A percentile compares a stretch with the other conserved stretches of the same genome.
These are phyloP conservation scores for Amphimallon solstitiale DNA, from an alignment of 2,888 invertebrate species.

Conservation along the genomic window DNA sequence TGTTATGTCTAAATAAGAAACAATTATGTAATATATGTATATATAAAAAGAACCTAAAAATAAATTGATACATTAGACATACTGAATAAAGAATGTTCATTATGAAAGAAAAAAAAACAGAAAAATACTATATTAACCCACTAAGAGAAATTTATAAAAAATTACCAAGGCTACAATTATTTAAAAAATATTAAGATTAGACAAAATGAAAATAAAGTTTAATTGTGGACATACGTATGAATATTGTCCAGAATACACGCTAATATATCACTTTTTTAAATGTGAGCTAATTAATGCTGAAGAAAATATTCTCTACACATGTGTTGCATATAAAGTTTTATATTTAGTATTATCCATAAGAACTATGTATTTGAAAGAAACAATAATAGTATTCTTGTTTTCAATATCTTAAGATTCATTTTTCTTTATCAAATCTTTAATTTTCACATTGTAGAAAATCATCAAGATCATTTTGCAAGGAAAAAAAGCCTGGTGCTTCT, in stretches of 20 bases:
- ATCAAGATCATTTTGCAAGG: constrained; percentile 16
- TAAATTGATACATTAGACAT: constrained; percentile 27
- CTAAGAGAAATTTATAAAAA: constrained; percentile 17
- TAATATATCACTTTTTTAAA: constrained; percentile 30
- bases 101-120: constrained; percentile 28
- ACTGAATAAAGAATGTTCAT: constrained; percentile 19
- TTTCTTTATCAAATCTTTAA: neutral
- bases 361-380: constrained; percentile 35
- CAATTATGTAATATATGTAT: constrained; percentile 15
- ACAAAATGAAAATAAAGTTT: constrained; percentile 27
- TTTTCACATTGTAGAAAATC: constrained; percentile 2
- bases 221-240: constrained; percentile 30
- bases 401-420: neutral
- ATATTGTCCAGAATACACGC: constrained; percentile 36
- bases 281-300: constrained; percentile 39
- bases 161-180: constrained; percentile 28
- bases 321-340: constrained; percentile 32
- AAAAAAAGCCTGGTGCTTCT: constrained; percentile 17
- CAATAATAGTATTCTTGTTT: constrained; percentile 24
- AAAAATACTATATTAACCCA: constrained; percentile 29
- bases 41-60: constrained; percentile 22
- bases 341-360: constrained; percentile 30
- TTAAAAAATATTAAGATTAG: constrained; percentile 17
- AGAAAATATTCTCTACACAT: constrained; percentile 38
- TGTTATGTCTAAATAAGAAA: constrained; percentile 10